Conservation (phyloP, 1,140 invertebrate species). For the Macrobrachium nipponense region DNA sequence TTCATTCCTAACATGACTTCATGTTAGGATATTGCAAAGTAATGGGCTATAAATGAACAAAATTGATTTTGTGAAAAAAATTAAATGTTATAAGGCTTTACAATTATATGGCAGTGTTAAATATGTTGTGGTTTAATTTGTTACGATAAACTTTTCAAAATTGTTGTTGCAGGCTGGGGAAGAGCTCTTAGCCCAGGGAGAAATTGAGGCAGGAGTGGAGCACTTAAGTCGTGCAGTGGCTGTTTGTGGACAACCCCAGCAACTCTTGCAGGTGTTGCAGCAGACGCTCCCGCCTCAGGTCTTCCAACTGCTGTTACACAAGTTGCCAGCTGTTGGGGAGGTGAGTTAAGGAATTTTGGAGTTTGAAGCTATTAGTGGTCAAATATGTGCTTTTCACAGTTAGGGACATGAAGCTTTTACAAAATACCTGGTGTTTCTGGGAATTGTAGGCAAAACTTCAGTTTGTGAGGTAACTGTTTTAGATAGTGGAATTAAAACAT, state of each 20-base stretch:
- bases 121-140: too few species aligned
- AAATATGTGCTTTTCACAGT: not conserved
- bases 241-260: conserved; percentile 95
- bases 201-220: conserved; percentile 90
- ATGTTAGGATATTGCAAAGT: too few species aligned
- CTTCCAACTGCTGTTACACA: conserved; percentile 87
- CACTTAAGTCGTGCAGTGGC: conserved; percentile 94
- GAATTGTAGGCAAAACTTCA: too few species aligned
- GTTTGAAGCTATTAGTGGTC: not conserved
- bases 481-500: too few species aligned
- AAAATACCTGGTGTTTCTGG: too few species aligned
- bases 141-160: too few species aligned
- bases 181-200: conserved; percentile 85
- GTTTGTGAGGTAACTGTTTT: too few species aligned
- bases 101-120: too few species aligned
- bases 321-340: conserved; percentile 78
- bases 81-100: too few species aligned
- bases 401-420: not conserved
- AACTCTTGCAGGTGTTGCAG: conserved; percentile 90
- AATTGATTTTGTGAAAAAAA: too few species aligned
- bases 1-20: too few species aligned
- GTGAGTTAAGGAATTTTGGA: conserved; percentile 65
- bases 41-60: too few species aligned
- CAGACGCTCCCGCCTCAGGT: conserved; percentile 92
- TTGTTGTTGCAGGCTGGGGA: conserved; percentile 80